Evolutionary conservation across 2,888 invertebrate genomes (phyloP).

Genomic region (Macropis europaea): DNA sequence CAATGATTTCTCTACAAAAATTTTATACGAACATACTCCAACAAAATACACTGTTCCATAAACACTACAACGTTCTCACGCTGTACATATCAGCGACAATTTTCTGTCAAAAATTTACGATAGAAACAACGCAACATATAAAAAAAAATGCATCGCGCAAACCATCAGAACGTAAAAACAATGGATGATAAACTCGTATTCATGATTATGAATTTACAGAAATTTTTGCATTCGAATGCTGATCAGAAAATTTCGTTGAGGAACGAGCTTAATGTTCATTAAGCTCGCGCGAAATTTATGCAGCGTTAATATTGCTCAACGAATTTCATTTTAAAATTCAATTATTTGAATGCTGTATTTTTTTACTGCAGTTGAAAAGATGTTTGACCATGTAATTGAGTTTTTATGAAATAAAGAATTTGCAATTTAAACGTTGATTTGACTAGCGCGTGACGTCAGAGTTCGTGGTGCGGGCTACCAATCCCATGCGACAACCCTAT

Average conservation of each 20-base stretch:
- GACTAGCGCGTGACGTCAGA: conserved; percentile 62
- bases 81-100: background rate
- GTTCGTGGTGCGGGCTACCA: conserved; percentile 54
- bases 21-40: background rate
- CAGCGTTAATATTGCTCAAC: background rate
- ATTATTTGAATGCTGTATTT: background rate
- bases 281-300: background rate
- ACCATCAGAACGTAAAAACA: background rate
- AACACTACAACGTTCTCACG: background rate
- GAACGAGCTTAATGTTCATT: background rate
- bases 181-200: background rate
- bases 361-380: background rate
- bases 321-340: background rate
- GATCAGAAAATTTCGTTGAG: background rate
- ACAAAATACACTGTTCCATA: background rate
- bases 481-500: conserved; percentile 66
- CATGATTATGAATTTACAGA: background rate
- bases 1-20: background rate
- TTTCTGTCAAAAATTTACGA: background rate
- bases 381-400: background rate
- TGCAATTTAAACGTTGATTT: conserved; percentile 38
- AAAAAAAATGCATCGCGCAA: background rate
- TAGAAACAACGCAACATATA: background rate
- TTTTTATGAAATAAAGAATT: background rate
- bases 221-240: background rate